These are phyloP conservation scores for Naja naja DNA, from an alignment of 2,113 vertebrate species.

Conservation along the genomic window DNA sequence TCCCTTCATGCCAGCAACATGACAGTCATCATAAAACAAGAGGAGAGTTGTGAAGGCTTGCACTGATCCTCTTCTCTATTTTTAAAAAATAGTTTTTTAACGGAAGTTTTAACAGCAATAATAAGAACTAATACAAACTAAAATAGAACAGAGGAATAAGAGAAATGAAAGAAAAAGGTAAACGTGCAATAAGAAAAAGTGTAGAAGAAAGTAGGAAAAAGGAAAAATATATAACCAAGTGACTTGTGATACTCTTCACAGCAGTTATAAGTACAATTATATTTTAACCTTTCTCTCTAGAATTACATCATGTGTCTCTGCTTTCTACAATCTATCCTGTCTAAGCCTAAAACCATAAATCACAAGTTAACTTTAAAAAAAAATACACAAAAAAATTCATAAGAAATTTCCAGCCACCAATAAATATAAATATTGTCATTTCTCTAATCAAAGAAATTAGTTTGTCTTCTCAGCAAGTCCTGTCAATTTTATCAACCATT, in stretches of 20 bases:
- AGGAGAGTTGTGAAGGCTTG: not conserved
- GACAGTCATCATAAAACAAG: slow-evolving; percentile 5
- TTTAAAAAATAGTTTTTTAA: not conserved
- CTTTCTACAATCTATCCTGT: not conserved
- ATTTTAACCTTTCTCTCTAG: not conserved
- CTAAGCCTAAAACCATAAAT: not conserved
- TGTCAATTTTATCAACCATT: not conserved
- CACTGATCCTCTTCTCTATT: not conserved
- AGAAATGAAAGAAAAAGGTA: not conserved
- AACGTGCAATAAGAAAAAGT: not conserved
- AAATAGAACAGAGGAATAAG: not conserved
- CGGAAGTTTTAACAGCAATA: not conserved
- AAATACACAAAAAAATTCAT: not conserved
- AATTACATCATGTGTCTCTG: not conserved
- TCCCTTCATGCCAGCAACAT: slow-evolving; percentile 47
- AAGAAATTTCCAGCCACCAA: not conserved
- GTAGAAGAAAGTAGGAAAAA: not conserved
- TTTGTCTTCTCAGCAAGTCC: not conserved
- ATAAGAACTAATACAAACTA: not conserved
- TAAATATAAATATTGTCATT: not conserved
- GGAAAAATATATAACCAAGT: not conserved
- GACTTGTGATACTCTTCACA: not conserved
- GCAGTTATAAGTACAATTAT: not conserved
- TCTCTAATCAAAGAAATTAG: not conserved
- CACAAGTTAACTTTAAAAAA: not conserved